Base-by-base conservation (phyloP, 2,888 invertebrate genomes). In the Ariolimax columbianus region DNA sequence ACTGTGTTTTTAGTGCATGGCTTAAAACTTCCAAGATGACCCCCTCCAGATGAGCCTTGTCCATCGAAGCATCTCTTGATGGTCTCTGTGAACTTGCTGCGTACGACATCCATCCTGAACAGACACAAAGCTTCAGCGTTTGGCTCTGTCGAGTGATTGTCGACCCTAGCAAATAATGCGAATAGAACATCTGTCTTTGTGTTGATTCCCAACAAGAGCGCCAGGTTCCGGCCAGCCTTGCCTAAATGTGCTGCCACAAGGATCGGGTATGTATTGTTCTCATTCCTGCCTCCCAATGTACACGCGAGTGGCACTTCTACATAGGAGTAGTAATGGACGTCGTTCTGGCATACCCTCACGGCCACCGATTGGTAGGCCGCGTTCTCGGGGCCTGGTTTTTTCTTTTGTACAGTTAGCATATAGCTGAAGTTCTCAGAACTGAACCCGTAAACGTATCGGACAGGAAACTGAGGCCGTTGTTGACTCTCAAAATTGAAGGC, bases 301-400 rank as follows among this genome's bases (percentile, higher is more conserved):
- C 99, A 99, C 91, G 98, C 97, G 93, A 99, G 96, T 26, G 98
- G 98, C 90, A 99, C 98, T 95, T 99, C 99, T 19, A 98, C 98
- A 94, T 99, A 99, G 9, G 99, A 99, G 94, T 98, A 98, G 95
- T 98, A 99, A 93, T 97, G 97, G 89, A 97, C 96, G 93, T 99
- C 99, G 92, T 97, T 97, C 93, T 98, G 98, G 94, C 99, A 99
- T 72, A 99, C 97, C 77, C 99, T 96, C 59, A 98, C 97, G 91
- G 99, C 95, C 94, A 98, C 98, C 86, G 98, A 98, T 91, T 98
- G 97, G 94, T 97, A 98, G 96, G 92, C 96, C 0, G 86, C 82
- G 72, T 93, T 97, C 0, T 89, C 79, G 11, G 85, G 66, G 1
- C 77, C 79, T 3, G 90, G 85, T 55, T 87, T 88, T 91, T 96